A percentile compares a stretch with the other conserved stretches of the same genome.
These are phyloP conservation scores for Saccostrea cuccullata DNA, from an alignment of 1,140 invertebrate genomes.

Conservation along the genomic window DNA sequence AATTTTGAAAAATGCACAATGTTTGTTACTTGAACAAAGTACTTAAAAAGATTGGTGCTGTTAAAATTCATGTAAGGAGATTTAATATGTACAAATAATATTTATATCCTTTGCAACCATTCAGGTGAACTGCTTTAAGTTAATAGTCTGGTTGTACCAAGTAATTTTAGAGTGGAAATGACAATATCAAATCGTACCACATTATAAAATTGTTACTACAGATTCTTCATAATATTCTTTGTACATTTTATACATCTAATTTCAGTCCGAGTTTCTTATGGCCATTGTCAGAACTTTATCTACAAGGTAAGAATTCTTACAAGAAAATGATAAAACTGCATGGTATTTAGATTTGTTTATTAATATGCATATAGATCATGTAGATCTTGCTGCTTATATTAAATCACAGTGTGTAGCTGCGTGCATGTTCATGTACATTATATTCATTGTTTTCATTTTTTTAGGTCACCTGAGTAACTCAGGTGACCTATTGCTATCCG, in stretches of 20 bases:
- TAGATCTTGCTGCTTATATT: too few relatives aligned
- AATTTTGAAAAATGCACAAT: too few relatives aligned
- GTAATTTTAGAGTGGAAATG: neutral
- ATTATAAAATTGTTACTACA: too few relatives aligned
- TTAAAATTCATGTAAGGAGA: neutral
- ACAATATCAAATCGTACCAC: too few relatives aligned
- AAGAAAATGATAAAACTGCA: neutral
- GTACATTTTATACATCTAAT: slow-evolving; percentile 22
- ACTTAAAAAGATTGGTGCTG: neutral
- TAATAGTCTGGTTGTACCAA: neutral
- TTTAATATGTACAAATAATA: neutral
- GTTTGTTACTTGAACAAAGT: neutral
- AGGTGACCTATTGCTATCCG: too few relatives aligned
- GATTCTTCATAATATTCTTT: too few relatives aligned
- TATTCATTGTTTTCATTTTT: neutral
- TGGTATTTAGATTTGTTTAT: too few relatives aligned
- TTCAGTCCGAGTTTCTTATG: slow-evolving; percentile 89
- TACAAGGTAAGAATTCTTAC: slow-evolving; percentile 69
- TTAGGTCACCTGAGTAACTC: too few relatives aligned
- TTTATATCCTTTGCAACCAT: neutral
- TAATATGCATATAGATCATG: too few relatives aligned
- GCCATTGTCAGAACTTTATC: slow-evolving; percentile 75
- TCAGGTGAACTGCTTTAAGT: neutral
- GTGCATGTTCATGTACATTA: too few relatives aligned
- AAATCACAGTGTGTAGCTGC: too few relatives aligned